Percentiles rank a stretch among this genome's conserved stretches.
These are phyloP conservation scores for Ursus arctos DNA, from an alignment of 2,113 vertebrate genomes.

Conservation along the genomic window DNA sequence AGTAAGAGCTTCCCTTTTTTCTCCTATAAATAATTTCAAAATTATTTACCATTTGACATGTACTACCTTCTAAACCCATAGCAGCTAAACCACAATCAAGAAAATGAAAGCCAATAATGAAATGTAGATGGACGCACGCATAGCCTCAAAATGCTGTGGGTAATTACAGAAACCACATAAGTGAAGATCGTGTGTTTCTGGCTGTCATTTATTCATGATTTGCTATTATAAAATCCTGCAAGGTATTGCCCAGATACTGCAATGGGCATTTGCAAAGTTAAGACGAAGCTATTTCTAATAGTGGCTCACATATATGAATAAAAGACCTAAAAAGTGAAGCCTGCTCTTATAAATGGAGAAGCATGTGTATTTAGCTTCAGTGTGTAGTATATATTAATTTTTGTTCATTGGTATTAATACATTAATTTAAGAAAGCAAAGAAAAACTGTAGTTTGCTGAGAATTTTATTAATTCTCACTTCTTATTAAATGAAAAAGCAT, in stretches of 20 bases:
- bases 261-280: neutral
- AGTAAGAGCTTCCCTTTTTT: neutral
- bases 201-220: neutral
- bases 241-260: neutral
- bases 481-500: slow-evolving; percentile 40
- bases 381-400: neutral
- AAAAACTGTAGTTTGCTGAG: neutral
- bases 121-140: neutral
- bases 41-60: slow-evolving; percentile 1
- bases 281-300: neutral
- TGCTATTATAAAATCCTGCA: neutral
- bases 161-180: neutral
- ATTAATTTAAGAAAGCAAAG: slow-evolving; percentile 42
- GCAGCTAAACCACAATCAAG: slow-evolving; percentile 4
- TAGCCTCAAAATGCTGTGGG: neutral
- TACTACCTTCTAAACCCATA: neutral
- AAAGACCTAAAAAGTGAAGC: neutral
- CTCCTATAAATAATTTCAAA: slow-evolving; percentile 48
- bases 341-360: neutral
- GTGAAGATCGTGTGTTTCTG: neutral
- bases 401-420: neutral
- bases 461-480: slow-evolving; percentile 54
- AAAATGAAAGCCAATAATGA: neutral
- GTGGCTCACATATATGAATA: neutral
- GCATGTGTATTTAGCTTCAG: neutral